Conservation (phyloP, 2,113 vertebrate species). For the Grallaria varia region DNA sequence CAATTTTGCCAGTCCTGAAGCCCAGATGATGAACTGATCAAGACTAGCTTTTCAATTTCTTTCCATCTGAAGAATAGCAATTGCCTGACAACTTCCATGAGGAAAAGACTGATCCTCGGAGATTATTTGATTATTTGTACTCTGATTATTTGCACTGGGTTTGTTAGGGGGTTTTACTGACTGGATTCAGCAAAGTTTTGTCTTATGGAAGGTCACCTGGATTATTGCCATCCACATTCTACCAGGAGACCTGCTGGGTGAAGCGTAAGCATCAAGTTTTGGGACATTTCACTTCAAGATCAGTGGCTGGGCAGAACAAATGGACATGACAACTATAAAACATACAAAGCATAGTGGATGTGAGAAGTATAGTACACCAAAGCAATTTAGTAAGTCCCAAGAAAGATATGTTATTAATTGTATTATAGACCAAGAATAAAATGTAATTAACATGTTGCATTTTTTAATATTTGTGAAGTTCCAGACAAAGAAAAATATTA, state of each 20-base stretch:
- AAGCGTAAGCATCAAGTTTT: neutral
- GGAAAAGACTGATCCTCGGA: neutral
- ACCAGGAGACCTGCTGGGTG: neutral
- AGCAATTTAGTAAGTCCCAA: neutral
- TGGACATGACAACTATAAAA: neutral
- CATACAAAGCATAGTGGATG: neutral
- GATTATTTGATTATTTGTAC: too few species aligned
- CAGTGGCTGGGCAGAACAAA: neutral
- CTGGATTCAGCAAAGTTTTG: neutral
- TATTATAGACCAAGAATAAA: neutral
- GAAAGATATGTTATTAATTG: neutral
- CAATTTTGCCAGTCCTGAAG: neutral
- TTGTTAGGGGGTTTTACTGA: neutral
- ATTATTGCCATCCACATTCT: neutral
- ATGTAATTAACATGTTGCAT: neutral
- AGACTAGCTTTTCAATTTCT: neutral
- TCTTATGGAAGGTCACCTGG: neutral
- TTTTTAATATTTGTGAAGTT: neutral
- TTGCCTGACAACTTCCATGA: neutral
- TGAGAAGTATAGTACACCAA: neutral
- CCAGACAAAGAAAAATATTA: neutral
- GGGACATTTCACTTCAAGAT: neutral
- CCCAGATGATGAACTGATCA: neutral
- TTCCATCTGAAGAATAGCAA: neutral
- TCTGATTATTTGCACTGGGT: neutral